Conservation (phyloP, 2,888 invertebrate species). For the Lagria hirta region DNA sequence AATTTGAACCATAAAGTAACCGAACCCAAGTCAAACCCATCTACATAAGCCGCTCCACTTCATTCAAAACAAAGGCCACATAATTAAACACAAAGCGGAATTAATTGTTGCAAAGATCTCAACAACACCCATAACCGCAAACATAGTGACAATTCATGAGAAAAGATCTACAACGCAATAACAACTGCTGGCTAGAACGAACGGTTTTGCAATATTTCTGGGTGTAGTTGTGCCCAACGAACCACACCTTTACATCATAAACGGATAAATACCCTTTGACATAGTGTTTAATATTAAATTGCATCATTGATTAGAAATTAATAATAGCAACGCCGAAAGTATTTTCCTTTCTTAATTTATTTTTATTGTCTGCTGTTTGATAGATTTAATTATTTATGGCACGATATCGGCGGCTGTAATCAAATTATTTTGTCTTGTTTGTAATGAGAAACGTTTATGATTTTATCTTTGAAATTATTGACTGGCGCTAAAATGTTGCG, state of each 20-base stretch:
- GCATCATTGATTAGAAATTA: constrained; percentile 20
- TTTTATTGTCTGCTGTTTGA: too few species aligned
- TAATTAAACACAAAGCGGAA: constrained; percentile 16
- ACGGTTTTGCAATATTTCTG: constrained; percentile 42
- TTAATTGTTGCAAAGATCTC: constrained; percentile 29
- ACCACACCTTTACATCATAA: constrained; percentile 45
- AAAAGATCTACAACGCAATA: constrained; percentile 29
- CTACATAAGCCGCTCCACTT: constrained; percentile 12
- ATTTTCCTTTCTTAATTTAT: constrained; percentile 2
- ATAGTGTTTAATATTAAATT: constrained; percentile 37
- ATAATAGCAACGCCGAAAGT: background rate
- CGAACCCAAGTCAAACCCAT: constrained; percentile 7
- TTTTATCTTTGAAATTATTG: too few species aligned
- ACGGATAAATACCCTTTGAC: constrained; percentile 48
- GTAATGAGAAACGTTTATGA: too few species aligned
- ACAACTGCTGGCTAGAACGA: constrained; percentile 23
- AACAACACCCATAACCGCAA: constrained; percentile 28
- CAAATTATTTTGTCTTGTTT: too few species aligned
- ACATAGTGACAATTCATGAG: constrained; percentile 36
- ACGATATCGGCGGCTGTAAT: too few species aligned
- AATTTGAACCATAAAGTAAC: background rate
- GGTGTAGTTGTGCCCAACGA: constrained; percentile 43
- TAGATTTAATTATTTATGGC: too few species aligned
- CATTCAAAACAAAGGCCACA: constrained; percentile 8
- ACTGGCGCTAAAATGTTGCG: too few species aligned